Conservation (phyloP, 2,797 vertebrate genomes). For the Cossypha heuglini region DNA sequence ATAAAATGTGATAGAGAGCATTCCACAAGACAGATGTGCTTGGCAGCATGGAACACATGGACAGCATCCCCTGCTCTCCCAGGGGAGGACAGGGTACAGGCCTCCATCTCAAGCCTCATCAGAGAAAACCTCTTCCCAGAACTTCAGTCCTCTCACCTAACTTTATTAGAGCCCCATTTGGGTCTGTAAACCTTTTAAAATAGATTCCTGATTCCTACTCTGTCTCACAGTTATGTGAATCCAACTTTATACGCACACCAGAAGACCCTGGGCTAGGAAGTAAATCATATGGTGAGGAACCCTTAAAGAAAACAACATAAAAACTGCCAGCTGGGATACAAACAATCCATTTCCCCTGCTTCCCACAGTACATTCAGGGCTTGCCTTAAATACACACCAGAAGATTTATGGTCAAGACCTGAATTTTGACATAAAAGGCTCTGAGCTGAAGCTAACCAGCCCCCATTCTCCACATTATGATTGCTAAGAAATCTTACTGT, state of each 20-base stretch:
- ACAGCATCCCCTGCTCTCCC: not conserved
- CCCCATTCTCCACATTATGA: not conserved
- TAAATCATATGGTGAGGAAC: not conserved
- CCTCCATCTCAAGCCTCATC: not conserved
- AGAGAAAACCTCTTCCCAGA: not conserved
- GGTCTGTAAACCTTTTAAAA: not conserved
- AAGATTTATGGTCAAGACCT: not conserved
- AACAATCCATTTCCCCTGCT: not conserved
- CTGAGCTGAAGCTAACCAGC: not conserved
- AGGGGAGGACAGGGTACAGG: rapidly evolving
- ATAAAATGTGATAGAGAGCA: not conserved
- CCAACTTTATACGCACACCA: not conserved
- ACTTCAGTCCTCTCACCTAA: not conserved
- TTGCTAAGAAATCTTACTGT: not conserved
- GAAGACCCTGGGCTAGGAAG: not conserved
- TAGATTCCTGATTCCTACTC: not conserved
- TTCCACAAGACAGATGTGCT: not conserved
- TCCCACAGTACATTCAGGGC: not conserved
- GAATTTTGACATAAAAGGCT: not conserved
- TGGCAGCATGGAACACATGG: rapidly evolving
- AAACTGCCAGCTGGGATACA: not conserved
- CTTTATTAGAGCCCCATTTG: not conserved
- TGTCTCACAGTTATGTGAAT: not conserved
- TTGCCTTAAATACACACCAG: not conserved
- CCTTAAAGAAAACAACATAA: not conserved